phyloP scores from a whole-genome alignment of 1,140 invertebrate genomes.

The Aradophagus sp. region DNA sequence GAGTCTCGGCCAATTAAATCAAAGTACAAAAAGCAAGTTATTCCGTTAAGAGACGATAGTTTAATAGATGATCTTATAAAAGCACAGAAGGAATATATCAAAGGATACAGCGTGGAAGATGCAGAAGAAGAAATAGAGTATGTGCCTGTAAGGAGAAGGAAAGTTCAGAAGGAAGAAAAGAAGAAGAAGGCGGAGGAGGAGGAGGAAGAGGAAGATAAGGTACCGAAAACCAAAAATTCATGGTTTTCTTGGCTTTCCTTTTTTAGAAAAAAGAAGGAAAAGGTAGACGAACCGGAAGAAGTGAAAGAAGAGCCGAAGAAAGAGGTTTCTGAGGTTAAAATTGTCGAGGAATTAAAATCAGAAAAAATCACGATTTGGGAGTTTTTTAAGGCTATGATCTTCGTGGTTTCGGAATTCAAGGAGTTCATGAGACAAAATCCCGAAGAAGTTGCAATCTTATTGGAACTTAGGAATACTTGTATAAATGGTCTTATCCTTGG shows the following conservation, averaged over 20 bases:
- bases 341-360: constrained; percentile 7
- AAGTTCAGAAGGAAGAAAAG: constrained; percentile 14
- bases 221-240: constrained; percentile 37
- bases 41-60: constrained; percentile 66
- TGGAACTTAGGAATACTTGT: constrained; percentile 80
- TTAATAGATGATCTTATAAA: constrained; percentile 67
- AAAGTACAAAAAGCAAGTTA: constrained; percentile 67
- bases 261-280: constrained; percentile 55
- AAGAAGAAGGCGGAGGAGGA: constrained; percentile 36
- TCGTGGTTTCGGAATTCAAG: constrained; percentile 64
- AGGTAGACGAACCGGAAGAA: constrained; percentile 39
- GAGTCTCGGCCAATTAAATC: constrained; percentile 15
- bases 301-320: constrained; percentile 22
- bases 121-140: constrained; percentile 55
- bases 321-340: constrained; percentile 27
- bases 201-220: constrained; percentile 2
- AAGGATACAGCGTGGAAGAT: constrained; percentile 61
- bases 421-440: constrained; percentile 75
- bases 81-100: constrained; percentile 65
- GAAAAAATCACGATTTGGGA: constrained; percentile 60
- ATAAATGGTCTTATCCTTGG: constrained; percentile 80
- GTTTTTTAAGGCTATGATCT: constrained; percentile 60
- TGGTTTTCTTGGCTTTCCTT: constrained; percentile 68
- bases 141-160: constrained; percentile 35
- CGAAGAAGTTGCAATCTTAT: constrained; percentile 75